Evolutionary conservation across 2,113 vertebrate species (phyloP).

Genomic region (Ursus arctos): DNA sequence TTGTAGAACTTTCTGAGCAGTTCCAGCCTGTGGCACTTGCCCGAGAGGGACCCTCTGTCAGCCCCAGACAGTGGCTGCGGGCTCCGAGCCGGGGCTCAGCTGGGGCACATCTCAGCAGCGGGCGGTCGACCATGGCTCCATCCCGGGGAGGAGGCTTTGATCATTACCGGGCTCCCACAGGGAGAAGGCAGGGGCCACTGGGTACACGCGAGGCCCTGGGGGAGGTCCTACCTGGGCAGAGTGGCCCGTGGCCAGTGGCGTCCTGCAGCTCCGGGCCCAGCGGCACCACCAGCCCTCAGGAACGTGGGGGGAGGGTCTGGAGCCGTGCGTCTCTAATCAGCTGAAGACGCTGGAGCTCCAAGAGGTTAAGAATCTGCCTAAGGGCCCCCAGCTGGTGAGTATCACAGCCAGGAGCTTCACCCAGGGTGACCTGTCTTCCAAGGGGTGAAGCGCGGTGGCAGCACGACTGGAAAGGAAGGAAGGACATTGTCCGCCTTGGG

Average conservation of each 20-base stretch:
- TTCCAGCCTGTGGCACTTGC: neutral
- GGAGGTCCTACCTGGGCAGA: neutral
- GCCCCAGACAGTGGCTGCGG: accelerated
- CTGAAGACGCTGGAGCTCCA: neutral
- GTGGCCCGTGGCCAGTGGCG: neutral
- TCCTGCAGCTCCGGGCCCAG: neutral
- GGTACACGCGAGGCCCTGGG: neutral
- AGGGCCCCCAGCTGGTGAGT: neutral
- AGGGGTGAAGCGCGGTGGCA: neutral
- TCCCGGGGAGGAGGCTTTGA: neutral
- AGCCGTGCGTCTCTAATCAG: neutral
- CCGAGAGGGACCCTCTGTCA: neutral
- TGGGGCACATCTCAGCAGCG: accelerated
- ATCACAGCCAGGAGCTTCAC: neutral
- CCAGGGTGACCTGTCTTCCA: neutral
- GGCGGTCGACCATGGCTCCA: neutral
- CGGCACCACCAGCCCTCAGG: accelerated
- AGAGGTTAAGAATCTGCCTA: neutral
- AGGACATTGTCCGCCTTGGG: neutral
- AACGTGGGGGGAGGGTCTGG: neutral
- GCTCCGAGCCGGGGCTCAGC: neutral
- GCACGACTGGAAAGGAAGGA: neutral
- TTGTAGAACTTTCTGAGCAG: neutral
- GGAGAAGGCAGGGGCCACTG: too few species aligned
- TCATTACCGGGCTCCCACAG: neutral